phyloP scores from a whole-genome alignment of 2,888 invertebrate species.

The Volucella zonaria region DNA sequence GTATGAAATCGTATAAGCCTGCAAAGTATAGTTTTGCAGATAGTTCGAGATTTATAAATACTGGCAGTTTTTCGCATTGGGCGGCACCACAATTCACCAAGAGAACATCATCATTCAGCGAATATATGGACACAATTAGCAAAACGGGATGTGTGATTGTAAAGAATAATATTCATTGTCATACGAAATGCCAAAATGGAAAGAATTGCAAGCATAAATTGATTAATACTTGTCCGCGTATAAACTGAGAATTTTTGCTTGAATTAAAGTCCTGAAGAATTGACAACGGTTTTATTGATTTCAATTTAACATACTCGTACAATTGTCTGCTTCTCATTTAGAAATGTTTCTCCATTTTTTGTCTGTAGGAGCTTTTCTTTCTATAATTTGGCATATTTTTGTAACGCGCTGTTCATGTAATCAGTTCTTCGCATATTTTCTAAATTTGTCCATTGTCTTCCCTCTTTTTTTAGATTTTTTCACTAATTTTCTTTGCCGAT shows the following conservation, averaged over 20 bases:
- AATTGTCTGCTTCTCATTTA: no score
- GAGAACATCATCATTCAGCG: conserved; percentile 78
- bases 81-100: conserved; percentile 75
- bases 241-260: conserved; percentile 12
- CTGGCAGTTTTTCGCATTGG: conserved; percentile 80
- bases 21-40: conserved; percentile 78
- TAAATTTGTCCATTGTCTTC: no score
- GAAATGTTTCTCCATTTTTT: no score
- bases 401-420: no score
- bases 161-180: conserved; percentile 80
- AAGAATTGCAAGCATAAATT: conserved; percentile 80
- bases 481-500: no score
- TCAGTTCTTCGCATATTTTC: no score
- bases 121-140: conserved; percentile 81
- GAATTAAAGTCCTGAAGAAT: background rate
- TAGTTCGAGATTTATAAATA: conserved; percentile 76
- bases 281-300: background rate
- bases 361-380: no score
- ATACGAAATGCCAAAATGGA: conserved; percentile 78
- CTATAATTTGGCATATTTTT: no score
- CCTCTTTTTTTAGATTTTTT: no score
- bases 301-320: no score
- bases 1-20: conserved; percentile 78
- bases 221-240: conserved; percentile 74
- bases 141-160: conserved; percentile 80